Conservation (phyloP, 2,888 invertebrate genomes). For the Anoncus sp. region DNA sequence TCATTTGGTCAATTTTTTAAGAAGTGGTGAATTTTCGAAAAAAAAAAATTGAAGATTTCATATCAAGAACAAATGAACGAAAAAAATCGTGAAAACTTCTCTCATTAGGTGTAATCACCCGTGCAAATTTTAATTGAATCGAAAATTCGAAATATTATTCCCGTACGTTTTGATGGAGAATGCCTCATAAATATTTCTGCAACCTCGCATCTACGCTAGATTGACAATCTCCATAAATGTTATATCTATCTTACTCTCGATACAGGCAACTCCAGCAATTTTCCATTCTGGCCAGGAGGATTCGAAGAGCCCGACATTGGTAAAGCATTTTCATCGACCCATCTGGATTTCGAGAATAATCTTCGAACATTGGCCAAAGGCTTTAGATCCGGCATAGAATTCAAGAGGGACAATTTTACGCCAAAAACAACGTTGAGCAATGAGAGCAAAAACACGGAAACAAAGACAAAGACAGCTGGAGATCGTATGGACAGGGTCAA, state of each 20-base stretch:
- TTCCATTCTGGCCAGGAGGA: conserved; percentile 95
- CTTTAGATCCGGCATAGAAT: conserved; percentile 76
- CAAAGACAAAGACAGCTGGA: conserved; percentile 30
- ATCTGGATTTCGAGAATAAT: conserved; percentile 79
- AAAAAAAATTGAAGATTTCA: no score
- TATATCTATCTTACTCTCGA: neutral
- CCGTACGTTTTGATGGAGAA: no score
- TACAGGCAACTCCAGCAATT: conserved; percentile 88
- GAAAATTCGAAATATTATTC: no score
- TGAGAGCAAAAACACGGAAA: conserved; percentile 12
- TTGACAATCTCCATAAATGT: neutral
- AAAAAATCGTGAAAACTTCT: no score
- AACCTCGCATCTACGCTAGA: neutral
- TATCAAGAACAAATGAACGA: no score
- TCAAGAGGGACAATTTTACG: conserved; percentile 78
- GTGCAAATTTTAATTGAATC: no score
- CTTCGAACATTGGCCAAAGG: conserved; percentile 78
- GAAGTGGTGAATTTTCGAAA: conserved; percentile 1
- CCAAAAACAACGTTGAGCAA: conserved; percentile 62
- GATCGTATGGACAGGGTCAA: conserved; percentile 81
- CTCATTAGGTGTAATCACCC: no score
- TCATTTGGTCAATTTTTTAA: no score
- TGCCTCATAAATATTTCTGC: no score
- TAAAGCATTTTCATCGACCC: conserved; percentile 60
- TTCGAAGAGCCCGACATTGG: conserved; percentile 86